Percentiles rank a stretch among this genome's conserved stretches.
Evolutionary conservation across 2,888 invertebrate genomes (phyloP).

Genomic region (Luperina testacea): DNA sequence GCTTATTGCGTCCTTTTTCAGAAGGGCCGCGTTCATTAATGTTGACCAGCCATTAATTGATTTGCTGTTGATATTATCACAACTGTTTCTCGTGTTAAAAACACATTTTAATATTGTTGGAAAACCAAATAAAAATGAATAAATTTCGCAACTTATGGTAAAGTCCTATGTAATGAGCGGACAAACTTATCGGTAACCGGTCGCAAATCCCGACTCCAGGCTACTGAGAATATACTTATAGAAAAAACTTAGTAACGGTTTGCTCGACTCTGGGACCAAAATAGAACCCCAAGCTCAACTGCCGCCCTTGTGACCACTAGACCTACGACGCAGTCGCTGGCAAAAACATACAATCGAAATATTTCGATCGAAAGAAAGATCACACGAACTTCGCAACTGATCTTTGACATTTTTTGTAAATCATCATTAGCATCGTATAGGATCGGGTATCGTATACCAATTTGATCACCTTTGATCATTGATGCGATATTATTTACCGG

Average conservation of each 20-base stretch:
- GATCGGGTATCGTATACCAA: not conserved
- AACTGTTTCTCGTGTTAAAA: not conserved
- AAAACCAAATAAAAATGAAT: not conserved
- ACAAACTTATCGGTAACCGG: not conserved
- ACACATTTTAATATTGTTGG: not conserved
- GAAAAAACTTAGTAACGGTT: not conserved
- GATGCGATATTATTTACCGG: slow-evolving; percentile 32
- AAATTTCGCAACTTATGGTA: not conserved
- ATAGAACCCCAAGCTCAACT: too few species aligned
- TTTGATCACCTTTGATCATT: slow-evolving; percentile 34
- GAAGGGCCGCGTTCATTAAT: slow-evolving; percentile 4
- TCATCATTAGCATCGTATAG: slow-evolving; percentile 23
- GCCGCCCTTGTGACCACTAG: not conserved
- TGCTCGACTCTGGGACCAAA: too few species aligned
- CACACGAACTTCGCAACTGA: not conserved
- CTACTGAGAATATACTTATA: not conserved
- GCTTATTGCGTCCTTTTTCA: not conserved
- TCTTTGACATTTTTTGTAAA: not conserved
- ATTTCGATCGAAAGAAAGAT: not conserved
- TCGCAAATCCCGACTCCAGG: not conserved
- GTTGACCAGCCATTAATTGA: slow-evolving; percentile 11
- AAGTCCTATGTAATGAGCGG: too few species aligned
- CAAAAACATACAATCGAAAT: not conserved
- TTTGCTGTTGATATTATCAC: not conserved
- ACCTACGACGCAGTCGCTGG: not conserved